These are phyloP conservation scores for Leptogaster cylindrica DNA, from an alignment of 2,888 invertebrate species.

Conservation along the genomic window DNA sequence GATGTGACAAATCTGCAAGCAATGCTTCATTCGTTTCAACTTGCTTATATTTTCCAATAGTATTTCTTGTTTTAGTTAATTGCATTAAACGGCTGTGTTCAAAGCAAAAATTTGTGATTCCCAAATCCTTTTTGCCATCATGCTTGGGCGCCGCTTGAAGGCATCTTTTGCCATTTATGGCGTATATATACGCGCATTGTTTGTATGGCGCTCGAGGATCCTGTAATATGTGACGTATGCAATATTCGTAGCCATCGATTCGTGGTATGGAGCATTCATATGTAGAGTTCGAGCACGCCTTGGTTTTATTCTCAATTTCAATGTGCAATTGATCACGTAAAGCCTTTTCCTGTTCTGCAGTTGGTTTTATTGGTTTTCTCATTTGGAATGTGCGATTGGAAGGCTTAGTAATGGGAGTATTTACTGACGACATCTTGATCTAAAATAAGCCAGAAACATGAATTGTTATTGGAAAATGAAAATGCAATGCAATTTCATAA, in stretches of 20 bases:
- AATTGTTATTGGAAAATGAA: too few species aligned
- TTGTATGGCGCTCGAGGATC: slow-evolving; percentile 84
- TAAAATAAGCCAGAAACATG: too few species aligned
- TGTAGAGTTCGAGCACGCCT: slow-evolving; percentile 68
- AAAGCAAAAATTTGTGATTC: slow-evolving; percentile 67
- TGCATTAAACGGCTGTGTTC: slow-evolving; percentile 74
- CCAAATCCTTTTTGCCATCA: slow-evolving; percentile 72
- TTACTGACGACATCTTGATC: slow-evolving; percentile 8
- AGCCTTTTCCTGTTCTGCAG: slow-evolving; percentile 55
- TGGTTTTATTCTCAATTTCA: slow-evolving; percentile 69
- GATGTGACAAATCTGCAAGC: slow-evolving; percentile 70
- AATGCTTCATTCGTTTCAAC: slow-evolving; percentile 72
- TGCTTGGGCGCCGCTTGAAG: slow-evolving; percentile 76
- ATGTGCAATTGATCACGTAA: slow-evolving; percentile 66
- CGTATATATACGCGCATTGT: slow-evolving; percentile 75
- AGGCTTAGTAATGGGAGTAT: slow-evolving; percentile 45
- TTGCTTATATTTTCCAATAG: slow-evolving; percentile 67
- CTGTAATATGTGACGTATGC: slow-evolving; percentile 81
- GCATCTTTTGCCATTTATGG: slow-evolving; percentile 76
- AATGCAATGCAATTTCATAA: too few species aligned
- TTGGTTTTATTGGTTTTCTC: slow-evolving; percentile 35
- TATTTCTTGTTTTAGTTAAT: slow-evolving; percentile 67
- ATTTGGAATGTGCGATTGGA: slow-evolving; percentile 46
- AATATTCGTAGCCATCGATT: slow-evolving; percentile 77
- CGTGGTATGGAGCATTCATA: slow-evolving; percentile 73